Evolutionary conservation across 2,797 vertebrate species (phyloP), one percentile per base, ranked within the genome.

Genomic region (Mormyrus proboscirostris): DNA sequence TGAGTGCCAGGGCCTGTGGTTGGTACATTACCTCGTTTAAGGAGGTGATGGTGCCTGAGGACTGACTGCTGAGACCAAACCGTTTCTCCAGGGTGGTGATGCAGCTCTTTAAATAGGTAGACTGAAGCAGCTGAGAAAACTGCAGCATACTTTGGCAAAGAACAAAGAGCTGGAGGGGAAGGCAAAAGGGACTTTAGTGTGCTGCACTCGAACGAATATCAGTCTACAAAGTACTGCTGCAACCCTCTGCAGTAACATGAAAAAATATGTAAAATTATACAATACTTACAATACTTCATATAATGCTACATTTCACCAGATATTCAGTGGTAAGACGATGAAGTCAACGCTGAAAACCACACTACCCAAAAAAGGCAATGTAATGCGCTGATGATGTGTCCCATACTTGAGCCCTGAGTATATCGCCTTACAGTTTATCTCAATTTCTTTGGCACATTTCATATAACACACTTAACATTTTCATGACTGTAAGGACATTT

Each of bases 21-120:
- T 38, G 25, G n/a, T 10, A 83, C 41, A 19, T 33, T 93, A 97
- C 96, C 95, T 96, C 96, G 0, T 97, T 95, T 91, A 96, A 89
- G 91, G 96, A 97, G 89, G 96, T 96, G 91, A 96, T 95, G 92
- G 96, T 94, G 0, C 96, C 96, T 0, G 96, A 96, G 0, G 96
- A 95, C 44, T 94, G 95, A 49, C 96, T 97, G 93, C 95, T 96
- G 89, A 96, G 95, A 4, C 96, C 96, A 0, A 96, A 97, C 89
- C 95, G 96, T 89, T 94, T 96, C 94, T 97, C 96, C 0, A 96
- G 96, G 57, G 96, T 97, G 87, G 95, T 96, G 90, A 97, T 94
- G 92, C 94, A 96, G 95, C 96, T 97, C 92, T 96, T 96, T 92
- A 97, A 96, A 93, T 97, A 96, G 92, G 96, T 92, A 0, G 95